phyloP scores from a whole-genome alignment of 2,797 vertebrate species.

The Gallinago stenura region DNA sequence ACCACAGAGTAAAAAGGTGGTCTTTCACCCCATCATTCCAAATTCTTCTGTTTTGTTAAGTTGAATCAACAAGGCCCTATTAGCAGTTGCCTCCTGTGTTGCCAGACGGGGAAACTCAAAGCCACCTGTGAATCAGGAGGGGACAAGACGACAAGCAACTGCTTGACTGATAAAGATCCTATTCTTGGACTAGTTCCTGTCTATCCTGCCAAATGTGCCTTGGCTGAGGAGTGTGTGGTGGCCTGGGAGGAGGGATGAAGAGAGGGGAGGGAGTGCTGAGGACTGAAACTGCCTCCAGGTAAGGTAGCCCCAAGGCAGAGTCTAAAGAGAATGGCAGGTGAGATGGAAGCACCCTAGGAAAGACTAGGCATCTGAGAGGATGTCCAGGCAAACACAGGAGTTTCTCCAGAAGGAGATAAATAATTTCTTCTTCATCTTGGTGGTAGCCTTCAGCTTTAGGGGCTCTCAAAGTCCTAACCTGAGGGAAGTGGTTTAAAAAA shows the following conservation, averaged over 20 bases:
- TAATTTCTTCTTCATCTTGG: not conserved
- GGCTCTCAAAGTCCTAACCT: not conserved
- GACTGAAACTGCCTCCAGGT: conserved; percentile 36
- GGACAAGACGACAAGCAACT: conserved; percentile 51
- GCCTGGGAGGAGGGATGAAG: conserved; percentile 21
- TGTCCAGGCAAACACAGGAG: not conserved
- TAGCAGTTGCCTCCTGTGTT: conserved; percentile 22
- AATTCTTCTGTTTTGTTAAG: not conserved
- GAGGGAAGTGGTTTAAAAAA: not conserved
- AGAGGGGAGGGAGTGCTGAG: not conserved
- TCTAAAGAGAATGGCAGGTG: not conserved
- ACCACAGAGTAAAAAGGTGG: not conserved
- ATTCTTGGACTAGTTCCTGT: conserved; percentile 61
- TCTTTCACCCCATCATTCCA: not conserved
- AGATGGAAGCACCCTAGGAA: conserved; percentile 35
- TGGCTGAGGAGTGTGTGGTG: conserved; percentile 34
- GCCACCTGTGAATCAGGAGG: conserved; percentile 60
- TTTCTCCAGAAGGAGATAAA: not conserved
- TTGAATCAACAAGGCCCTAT: not conserved
- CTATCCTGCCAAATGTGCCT: conserved; percentile 52
- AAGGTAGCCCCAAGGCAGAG: not conserved
- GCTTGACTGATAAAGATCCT: conserved; percentile 50
- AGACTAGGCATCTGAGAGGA: not conserved
- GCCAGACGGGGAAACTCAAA: conserved; percentile 47
- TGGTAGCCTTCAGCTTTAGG: not conserved